Conservation (phyloP, 2,113 vertebrate genomes). For the Perca schrenkii region DNA sequence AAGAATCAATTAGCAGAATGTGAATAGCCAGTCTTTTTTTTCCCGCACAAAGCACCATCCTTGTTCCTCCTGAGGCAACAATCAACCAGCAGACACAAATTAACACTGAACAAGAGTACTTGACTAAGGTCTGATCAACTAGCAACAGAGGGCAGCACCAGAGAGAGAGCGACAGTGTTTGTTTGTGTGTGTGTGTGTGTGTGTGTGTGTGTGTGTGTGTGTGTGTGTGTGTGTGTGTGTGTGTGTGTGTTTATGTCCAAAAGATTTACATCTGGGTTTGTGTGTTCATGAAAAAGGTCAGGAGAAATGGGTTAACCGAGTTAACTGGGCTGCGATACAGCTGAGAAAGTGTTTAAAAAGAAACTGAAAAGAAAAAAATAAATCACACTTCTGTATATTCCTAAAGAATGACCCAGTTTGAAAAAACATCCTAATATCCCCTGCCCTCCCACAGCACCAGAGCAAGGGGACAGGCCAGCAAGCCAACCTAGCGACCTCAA, state of each 20-base stretch:
- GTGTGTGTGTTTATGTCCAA: background rate
- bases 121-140: constrained; percentile 49
- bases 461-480: constrained; percentile 5
- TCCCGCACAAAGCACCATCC: constrained; percentile 16
- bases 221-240: background rate
- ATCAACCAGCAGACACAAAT: constrained; percentile 76
- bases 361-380: background rate
- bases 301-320: background rate
- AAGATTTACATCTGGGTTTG: background rate
- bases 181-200: background rate
- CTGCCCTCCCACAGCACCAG: constrained; percentile 9
- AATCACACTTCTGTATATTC: background rate
- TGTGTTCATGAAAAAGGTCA: constrained; percentile 21
- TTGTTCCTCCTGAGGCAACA: constrained; percentile 72
- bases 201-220: too few species aligned
- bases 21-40: constrained; percentile 75
- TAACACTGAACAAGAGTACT: constrained; percentile 69
- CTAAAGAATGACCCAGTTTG: background rate
- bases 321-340: background rate
- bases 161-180: background rate
- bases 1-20: constrained; percentile 75
- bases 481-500: background rate
- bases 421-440: constrained; percentile 1
- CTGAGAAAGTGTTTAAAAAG: background rate
- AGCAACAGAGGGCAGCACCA: constrained; percentile 24